Conservation (phyloP, 2,888 invertebrate species). For the Clunio marinus region DNA sequence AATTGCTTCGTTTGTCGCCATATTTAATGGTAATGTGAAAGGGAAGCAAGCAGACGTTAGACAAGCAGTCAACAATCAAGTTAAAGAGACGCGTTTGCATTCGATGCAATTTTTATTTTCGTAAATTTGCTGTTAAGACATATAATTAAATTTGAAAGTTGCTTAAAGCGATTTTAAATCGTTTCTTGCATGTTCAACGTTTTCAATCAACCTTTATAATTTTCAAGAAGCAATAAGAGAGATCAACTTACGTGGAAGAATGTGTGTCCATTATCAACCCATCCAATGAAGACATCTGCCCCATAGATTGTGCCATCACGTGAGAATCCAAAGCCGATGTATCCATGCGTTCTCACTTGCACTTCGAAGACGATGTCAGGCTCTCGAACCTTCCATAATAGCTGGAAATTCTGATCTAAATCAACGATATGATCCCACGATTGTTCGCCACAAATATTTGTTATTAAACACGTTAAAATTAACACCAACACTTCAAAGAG, state of each 20-base stretch:
- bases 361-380: slow-evolving; percentile 78
- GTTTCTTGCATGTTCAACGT: too few relatives aligned
- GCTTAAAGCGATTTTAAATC: not conserved
- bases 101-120: not conserved
- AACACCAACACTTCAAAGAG: slow-evolving; percentile 29
- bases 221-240: too few relatives aligned
- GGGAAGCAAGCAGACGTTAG: not conserved
- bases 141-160: not conserved
- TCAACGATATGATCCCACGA: slow-evolving; percentile 56
- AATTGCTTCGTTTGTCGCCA: not conserved
- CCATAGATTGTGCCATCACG: slow-evolving; percentile 73
- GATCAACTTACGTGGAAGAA: slow-evolving; percentile 68
- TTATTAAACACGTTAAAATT: slow-evolving; percentile 14
- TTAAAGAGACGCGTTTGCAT: too few relatives aligned
- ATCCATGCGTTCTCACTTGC: slow-evolving; percentile 78
- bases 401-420: slow-evolving; percentile 57
- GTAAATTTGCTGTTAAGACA: not conserved
- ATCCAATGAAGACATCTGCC: slow-evolving; percentile 83
- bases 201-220: not conserved
- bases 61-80: not conserved
- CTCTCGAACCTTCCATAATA: slow-evolving; percentile 69
- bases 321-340: slow-evolving; percentile 83
- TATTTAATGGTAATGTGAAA: too few relatives aligned
- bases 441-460: slow-evolving; percentile 9
- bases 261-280: slow-evolving; percentile 79